phyloP scores from a whole-genome alignment of 2,888 invertebrate species.

The Chydorus sphaericus region DNA sequence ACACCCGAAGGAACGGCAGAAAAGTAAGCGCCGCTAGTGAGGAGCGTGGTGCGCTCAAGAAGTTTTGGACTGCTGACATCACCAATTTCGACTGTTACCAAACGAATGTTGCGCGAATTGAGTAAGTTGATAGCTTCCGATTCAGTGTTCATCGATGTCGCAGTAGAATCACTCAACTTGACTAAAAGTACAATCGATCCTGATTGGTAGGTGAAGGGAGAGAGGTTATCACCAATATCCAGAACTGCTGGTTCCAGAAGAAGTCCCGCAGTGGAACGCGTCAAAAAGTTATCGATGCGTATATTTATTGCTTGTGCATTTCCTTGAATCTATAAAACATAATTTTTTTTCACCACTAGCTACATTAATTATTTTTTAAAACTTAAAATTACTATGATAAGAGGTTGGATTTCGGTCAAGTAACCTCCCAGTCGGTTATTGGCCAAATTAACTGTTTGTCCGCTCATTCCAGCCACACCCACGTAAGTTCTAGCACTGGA shows the following conservation, averaged over 20 bases:
- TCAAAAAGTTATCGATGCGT: background rate
- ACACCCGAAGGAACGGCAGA: background rate
- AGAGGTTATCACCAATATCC: background rate
- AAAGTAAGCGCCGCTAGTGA: background rate
- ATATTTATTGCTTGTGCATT: background rate
- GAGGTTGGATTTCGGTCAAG: background rate
- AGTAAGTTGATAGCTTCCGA: conserved; percentile 3
- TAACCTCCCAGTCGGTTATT: conserved; percentile 4
- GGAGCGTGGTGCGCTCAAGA: background rate
- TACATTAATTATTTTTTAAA: too few species aligned
- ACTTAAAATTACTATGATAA: background rate
- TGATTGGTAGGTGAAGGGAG: background rate
- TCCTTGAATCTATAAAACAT: too few species aligned
- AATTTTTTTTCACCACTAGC: too few species aligned
- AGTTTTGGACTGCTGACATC: background rate
- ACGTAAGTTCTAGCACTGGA: background rate
- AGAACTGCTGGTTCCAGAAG: background rate
- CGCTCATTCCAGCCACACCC: conserved; percentile 6
- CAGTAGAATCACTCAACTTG: background rate
- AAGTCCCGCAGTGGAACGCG: background rate
- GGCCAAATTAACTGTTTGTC: background rate
- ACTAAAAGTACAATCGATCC: background rate
- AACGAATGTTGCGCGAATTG: background rate
- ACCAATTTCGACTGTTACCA: background rate
- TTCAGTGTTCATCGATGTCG: background rate